phyloP scores from a whole-genome alignment of 2,113 vertebrate species.

The Okapia johnstoni region DNA sequence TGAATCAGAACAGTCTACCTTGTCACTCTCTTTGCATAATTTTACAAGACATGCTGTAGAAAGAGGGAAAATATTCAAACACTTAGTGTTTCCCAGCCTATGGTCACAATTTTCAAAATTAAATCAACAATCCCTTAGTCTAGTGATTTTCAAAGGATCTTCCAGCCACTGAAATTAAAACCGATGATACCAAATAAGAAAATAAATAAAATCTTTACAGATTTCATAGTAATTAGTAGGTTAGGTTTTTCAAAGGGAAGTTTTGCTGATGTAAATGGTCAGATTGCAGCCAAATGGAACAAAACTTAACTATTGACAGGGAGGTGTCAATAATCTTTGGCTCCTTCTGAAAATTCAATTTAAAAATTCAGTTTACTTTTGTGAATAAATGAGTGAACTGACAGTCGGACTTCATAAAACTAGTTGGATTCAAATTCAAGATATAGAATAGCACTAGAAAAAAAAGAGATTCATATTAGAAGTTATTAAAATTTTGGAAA shows the following conservation, averaged over 20 bases:
- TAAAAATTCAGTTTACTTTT: background rate
- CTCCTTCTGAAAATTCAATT: background rate
- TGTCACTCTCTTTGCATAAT: background rate
- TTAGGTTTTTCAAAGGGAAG: background rate
- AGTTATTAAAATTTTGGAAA: background rate
- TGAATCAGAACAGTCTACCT: constrained; percentile 21
- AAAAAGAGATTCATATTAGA: background rate
- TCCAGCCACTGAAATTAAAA: background rate
- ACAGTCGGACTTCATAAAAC: background rate
- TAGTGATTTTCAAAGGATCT: background rate
- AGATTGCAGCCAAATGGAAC: background rate
- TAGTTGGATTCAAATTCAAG: background rate
- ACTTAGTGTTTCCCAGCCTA: background rate
- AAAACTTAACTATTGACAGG: background rate
- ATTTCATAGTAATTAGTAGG: background rate
- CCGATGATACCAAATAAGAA: background rate
- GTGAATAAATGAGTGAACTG: background rate
- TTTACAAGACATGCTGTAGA: constrained; percentile 19
- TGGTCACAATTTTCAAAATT: constrained; percentile 37
- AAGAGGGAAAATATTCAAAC: constrained; percentile 4
- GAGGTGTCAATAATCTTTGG: background rate
- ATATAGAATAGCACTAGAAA: background rate
- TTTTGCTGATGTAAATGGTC: background rate
- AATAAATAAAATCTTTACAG: background rate
- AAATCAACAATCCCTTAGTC: constrained; percentile 14